phyloP scores from a whole-genome alignment of 2,113 vertebrate species.

The Catharus bicknelli region DNA sequence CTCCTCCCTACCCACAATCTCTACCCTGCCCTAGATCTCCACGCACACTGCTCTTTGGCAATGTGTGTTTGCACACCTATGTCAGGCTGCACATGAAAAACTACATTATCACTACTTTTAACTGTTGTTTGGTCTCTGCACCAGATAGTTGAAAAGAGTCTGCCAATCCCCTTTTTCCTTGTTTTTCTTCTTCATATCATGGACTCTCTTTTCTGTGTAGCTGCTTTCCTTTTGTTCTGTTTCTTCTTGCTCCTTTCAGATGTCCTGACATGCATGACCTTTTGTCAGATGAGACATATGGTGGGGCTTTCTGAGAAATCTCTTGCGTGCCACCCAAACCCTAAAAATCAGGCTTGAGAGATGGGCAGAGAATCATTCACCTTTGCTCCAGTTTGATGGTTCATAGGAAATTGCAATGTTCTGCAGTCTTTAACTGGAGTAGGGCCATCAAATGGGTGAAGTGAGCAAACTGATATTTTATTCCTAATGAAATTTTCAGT shows the following conservation, averaged over 20 bases:
- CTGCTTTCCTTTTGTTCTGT: constrained; percentile 8
- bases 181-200: background rate
- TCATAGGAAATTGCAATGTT: background rate
- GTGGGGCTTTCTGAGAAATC: background rate
- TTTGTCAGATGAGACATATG: background rate
- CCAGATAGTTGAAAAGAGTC: background rate
- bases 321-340: background rate
- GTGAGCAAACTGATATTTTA: background rate
- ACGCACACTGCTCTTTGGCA: background rate
- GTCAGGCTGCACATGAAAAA: background rate
- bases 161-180: background rate
- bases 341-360: background rate
- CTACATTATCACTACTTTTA: background rate
- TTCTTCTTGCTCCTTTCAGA: background rate
- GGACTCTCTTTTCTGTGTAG: background rate
- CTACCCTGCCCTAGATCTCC: background rate
- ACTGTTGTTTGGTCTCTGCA: background rate
- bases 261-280: background rate
- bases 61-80: background rate
- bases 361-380: background rate
- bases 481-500: background rate
- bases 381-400: background rate
- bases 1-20: background rate
- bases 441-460: background rate
- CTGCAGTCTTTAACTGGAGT: background rate